Conservation (phyloP, 2,797 vertebrate genomes). For the Hypotaenidia okinawae region DNA sequence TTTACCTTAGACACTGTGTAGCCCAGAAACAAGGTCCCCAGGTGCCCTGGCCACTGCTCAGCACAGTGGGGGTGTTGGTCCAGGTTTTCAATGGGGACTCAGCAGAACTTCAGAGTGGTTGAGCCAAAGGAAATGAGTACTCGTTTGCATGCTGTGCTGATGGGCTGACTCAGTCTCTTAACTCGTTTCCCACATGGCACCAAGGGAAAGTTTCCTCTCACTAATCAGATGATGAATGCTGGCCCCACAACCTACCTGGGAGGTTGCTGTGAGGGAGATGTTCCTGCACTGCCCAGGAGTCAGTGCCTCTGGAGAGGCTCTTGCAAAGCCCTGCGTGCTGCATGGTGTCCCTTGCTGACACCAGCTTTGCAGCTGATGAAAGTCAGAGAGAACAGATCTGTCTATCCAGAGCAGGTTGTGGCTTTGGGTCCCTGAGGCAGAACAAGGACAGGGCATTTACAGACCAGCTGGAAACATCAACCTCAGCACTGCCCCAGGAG, state of each 20-base stretch:
- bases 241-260: not conserved
- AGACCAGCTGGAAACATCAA: not conserved
- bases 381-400: not conserved
- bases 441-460: not conserved
- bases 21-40: fast-evolving
- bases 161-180: not conserved
- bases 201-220: not conserved
- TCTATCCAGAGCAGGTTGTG: not conserved
- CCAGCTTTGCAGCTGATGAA: not conserved
- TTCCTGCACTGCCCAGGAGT: not conserved
- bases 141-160: not conserved
- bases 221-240: not conserved
- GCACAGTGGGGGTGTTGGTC: not conserved
- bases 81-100: not conserved
- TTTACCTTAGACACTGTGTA: too few relatives aligned
- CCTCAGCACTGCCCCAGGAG: not conserved
- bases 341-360: fast-evolving
- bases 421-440: not conserved
- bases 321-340: fast-evolving
- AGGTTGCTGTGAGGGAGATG: not conserved
- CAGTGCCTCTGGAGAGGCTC: not conserved
- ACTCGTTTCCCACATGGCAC: not conserved
- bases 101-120: not conserved
- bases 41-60: not conserved
- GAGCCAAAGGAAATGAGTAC: not conserved